Base-by-base conservation (phyloP, 2,888 invertebrate species). In the Hyalella azteca region DNA sequence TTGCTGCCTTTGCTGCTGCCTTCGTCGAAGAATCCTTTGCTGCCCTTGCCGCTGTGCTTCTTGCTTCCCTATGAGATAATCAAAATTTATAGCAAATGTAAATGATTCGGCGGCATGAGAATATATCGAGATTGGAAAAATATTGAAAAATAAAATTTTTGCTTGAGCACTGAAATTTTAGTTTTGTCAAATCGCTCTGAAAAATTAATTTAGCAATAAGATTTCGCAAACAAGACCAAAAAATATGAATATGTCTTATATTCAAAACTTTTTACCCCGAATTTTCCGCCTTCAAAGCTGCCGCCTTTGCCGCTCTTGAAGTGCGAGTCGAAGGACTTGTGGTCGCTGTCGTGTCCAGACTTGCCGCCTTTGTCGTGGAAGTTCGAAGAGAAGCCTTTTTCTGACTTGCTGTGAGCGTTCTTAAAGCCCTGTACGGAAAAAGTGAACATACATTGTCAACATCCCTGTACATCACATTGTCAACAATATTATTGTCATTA, bases 21-120 rank as follows among this genome's bases (percentile, higher is more conserved):
- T 85, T 91, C 90, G 82, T 93, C 92, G 86, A 93, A 92, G 54
- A 92, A 93, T 19, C 93, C 94, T 87, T 95, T 94, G 60, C 83
- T 81, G 26, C 85, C 85, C 59, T 84, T 79, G 45, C 82, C 82
- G 32, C 84, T 79, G 39, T 79, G 81, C 22, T 81, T 75, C 50
- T 85, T 81, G 36, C 84, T 81, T 29, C 82, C 82, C 82, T 82
- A 76, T 39, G 48, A 41, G 3, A 45, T 19, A 19, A 45, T n/a
- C n/a, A 45, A 45, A 45, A 7, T 45, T 45, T 45, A 45, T 11
- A 15, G 7, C 15, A 11, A 11, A 7, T 7, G 9, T 45, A 15
- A 45, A 45, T 11, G 15, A 7, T 11, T 45, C 7, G 15, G 15
- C 9, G 45, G 45, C 15, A 45, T 7, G 15, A 45, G 45, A 7